A percentile compares a stretch with the other conserved stretches of the same genome.
Conservation (phyloP, 2,797 vertebrate species). For the Lutra lutra region DNA sequence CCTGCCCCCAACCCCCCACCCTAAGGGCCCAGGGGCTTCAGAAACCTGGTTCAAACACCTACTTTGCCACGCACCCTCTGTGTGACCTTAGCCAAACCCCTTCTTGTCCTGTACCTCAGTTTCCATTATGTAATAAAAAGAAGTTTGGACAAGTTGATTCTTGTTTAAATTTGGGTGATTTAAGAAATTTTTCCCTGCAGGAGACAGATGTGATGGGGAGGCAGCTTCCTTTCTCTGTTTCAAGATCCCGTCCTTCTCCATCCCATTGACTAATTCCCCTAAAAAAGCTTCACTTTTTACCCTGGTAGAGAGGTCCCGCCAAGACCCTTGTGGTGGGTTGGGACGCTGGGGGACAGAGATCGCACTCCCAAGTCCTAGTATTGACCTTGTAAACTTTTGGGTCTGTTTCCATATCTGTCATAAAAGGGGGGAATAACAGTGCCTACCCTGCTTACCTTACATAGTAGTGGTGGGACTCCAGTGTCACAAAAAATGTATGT, state of each 20-base stretch:
- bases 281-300: not conserved
- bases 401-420: not conserved
- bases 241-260: not conserved
- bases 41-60: not conserved
- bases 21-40: not conserved
- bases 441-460: not conserved
- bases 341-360: not conserved
- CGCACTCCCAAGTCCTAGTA: not conserved
- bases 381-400: not conserved
- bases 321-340: not conserved
- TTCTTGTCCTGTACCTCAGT: not conserved
- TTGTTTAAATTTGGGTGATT: not conserved
- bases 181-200: not conserved
- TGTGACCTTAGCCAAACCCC: not conserved
- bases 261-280: not conserved
- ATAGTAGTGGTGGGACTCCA: not conserved
- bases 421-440: not conserved
- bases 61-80: not conserved
- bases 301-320: not conserved
- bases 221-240: not conserved
- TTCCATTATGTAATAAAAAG: not conserved
- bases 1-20: no score
- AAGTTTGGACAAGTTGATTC: not conserved
- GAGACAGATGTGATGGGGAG: not conserved
- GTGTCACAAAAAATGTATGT: not conserved